Percentiles rank a stretch among this genome's conserved stretches.
Conservation (phyloP, 1,140 invertebrate species). For the Bombus affinis region DNA sequence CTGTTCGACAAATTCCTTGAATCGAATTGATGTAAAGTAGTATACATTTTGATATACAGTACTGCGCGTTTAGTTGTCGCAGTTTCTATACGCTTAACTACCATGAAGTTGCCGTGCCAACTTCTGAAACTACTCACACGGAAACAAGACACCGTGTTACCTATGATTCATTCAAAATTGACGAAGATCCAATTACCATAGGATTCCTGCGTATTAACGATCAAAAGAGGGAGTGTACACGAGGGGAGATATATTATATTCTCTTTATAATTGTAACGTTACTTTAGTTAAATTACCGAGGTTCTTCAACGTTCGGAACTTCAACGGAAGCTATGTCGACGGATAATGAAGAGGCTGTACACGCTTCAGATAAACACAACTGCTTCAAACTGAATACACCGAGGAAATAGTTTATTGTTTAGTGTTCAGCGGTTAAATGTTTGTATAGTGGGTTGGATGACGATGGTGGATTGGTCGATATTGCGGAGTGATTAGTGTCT, state of each 20-base stretch:
- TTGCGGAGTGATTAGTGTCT: slow-evolving; percentile 51
- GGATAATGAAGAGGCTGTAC: slow-evolving; percentile 74
- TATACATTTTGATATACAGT: neutral
- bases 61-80: neutral
- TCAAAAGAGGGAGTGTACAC: neutral
- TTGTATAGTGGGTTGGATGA: slow-evolving; percentile 41
- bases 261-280: neutral
- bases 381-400: slow-evolving; percentile 58
- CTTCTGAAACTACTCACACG: neutral
- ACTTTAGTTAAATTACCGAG: neutral
- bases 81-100: neutral
- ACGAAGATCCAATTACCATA: slow-evolving; percentile 10
- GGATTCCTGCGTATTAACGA: neutral
- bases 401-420: slow-evolving; percentile 75
- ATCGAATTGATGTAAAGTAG: too few relatives aligned
- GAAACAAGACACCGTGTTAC: neutral
- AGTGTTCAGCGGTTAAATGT: slow-evolving; percentile 55
- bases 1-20: neutral
- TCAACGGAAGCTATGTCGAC: slow-evolving; percentile 65
- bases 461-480: slow-evolving; percentile 49
- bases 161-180: neutral
- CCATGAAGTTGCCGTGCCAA: neutral
- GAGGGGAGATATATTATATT: too few relatives aligned
- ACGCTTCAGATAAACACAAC: slow-evolving; percentile 68
- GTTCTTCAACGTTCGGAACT: slow-evolving; percentile 64